Conservation (phyloP, 2,888 invertebrate species). For the Microctonus brassicae region DNA sequence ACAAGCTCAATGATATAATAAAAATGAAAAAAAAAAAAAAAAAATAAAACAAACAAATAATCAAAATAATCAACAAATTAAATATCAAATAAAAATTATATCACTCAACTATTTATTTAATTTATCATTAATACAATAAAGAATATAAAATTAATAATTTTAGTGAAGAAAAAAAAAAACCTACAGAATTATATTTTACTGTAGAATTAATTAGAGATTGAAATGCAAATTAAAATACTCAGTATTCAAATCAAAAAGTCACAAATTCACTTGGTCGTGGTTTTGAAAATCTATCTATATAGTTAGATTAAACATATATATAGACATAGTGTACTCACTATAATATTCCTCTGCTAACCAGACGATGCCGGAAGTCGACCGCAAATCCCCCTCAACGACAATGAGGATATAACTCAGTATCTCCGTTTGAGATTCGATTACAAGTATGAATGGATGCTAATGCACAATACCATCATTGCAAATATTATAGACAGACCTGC, state of each 20-base stretch:
- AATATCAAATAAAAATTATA: too few species aligned
- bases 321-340: not conserved
- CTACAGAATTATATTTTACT: too few species aligned
- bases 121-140: too few species aligned
- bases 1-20: slow-evolving; percentile 44
- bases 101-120: too few species aligned
- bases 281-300: not conserved
- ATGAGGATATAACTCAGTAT: slow-evolving; percentile 49
- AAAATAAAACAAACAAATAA: not conserved
- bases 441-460: slow-evolving; percentile 69
- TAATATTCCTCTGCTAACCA: slow-evolving; percentile 25
- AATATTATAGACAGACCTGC: slow-evolving; percentile 15
- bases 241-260: not conserved
- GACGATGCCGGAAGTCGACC: slow-evolving; percentile 62
- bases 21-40: slow-evolving; percentile 11
- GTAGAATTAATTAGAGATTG: not conserved
- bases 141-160: too few species aligned
- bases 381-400: slow-evolving; percentile 61
- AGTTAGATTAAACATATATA: too few species aligned
- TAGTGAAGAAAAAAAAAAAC: not conserved
- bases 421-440: slow-evolving; percentile 63
- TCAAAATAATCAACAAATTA: not conserved
- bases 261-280: not conserved
- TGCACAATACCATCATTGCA: slow-evolving; percentile 63
- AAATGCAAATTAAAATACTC: not conserved